Percentiles rank a stretch among this genome's conserved stretches.
Evolutionary conservation across 2,888 invertebrate genomes (phyloP).

Genomic region (Eremobia ochroleuca): DNA sequence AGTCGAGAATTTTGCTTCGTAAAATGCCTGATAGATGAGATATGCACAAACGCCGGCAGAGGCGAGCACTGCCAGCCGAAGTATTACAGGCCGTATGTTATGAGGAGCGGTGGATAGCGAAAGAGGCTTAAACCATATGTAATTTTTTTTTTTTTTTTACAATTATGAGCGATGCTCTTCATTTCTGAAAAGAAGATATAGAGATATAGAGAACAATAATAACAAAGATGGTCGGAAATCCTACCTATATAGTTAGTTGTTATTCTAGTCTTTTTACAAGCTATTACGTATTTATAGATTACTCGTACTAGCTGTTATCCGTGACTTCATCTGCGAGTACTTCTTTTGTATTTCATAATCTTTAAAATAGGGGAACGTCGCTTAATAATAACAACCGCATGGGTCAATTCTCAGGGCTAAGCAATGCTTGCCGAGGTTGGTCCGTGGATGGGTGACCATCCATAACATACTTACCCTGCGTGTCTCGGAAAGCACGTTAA

Average conservation of each 20-base stretch:
- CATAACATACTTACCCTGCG: too few relatives aligned
- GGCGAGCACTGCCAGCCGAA: slow-evolving; percentile 2
- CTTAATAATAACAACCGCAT: too few relatives aligned
- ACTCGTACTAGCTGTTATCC: neutral
- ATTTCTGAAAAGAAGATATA: neutral
- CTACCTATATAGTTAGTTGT: too few relatives aligned
- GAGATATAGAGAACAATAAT: too few relatives aligned
- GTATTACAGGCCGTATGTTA: slow-evolving; percentile 37
- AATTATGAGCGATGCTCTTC: neutral
- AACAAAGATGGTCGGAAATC: too few relatives aligned
- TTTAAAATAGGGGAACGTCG: too few relatives aligned
- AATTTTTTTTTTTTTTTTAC: neutral
- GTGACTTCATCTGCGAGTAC: neutral
- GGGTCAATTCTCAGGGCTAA: too few relatives aligned
- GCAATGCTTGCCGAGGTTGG: too few relatives aligned
- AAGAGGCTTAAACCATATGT: neutral
- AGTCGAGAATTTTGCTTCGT: slow-evolving; percentile 45
- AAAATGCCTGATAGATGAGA: slow-evolving; percentile 40
- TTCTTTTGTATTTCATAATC: too few relatives aligned
- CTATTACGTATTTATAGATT: neutral
- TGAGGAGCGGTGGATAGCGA: slow-evolving; percentile 9
- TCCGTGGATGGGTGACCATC: too few relatives aligned
- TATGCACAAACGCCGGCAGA: slow-evolving; percentile 16
- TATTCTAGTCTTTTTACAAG: neutral
- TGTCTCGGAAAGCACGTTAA: too few relatives aligned